Evolutionary conservation across 2,113 vertebrate genomes (phyloP).

Genomic region (Oreochromis spilurus): DNA sequence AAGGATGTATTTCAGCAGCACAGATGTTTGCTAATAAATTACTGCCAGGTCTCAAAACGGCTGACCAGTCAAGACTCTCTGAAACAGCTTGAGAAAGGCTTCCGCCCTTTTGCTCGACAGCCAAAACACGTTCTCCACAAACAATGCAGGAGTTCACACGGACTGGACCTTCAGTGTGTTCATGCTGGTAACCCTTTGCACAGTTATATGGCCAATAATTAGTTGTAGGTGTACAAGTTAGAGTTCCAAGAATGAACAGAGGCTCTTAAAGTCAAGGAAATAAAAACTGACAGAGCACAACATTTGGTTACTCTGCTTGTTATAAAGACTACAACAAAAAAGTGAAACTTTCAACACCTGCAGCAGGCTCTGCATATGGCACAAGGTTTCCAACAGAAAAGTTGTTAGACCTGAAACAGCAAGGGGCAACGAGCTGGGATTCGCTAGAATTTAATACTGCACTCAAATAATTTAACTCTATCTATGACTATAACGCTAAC

Average conservation of each 20-base stretch:
- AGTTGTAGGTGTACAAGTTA: background rate
- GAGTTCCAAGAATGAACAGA: background rate
- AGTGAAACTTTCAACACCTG: background rate
- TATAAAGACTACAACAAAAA: background rate
- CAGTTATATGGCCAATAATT: background rate
- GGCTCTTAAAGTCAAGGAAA: background rate
- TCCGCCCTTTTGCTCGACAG: conserved; percentile 29
- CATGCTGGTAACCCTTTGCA: background rate
- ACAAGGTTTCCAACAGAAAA: background rate
- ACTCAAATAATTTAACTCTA: background rate
- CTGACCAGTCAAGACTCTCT: conserved; percentile 25
- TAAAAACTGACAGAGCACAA: background rate
- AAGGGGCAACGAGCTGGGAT: background rate
- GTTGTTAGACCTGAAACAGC: background rate
- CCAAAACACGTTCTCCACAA: conserved; percentile 49
- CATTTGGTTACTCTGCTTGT: background rate
- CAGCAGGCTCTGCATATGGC: background rate
- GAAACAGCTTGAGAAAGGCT: conserved; percentile 7
- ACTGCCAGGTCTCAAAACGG: conserved; percentile 46
- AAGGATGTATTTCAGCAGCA: conserved; percentile 56
- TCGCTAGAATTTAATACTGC: background rate
- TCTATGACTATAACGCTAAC: background rate
- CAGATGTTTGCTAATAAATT: conserved; percentile 65
- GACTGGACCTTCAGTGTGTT: conserved; percentile 18
- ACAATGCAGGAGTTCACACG: conserved; percentile 51